Percentiles rank a stretch among this genome's conserved stretches.
Conservation (phyloP, 2,888 invertebrate species). For the Thyatira batis region DNA sequence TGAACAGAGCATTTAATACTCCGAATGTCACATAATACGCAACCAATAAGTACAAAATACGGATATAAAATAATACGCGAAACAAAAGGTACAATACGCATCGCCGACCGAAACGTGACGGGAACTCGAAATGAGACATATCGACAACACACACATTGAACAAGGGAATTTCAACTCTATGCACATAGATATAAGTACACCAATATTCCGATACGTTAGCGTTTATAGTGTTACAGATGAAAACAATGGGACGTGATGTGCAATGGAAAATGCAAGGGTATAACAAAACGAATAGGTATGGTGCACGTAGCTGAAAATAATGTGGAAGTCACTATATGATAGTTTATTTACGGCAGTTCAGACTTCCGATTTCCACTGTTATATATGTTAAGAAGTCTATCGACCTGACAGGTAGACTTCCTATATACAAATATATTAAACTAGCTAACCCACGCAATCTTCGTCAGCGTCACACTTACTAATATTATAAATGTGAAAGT, state of each 20-base stretch:
- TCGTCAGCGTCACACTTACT: too few relatives aligned
- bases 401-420: too few relatives aligned
- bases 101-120: constrained; percentile 63
- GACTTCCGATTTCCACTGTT: too few relatives aligned
- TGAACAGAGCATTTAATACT: constrained; percentile 50
- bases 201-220: constrained; percentile 8
- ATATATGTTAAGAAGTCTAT: too few relatives aligned
- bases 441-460: too few relatives aligned
- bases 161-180: constrained; percentile 43
- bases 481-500: too few relatives aligned
- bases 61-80: constrained; percentile 69
- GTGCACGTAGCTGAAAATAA: constrained; percentile 20
- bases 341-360: too few relatives aligned
- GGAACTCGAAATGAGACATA: constrained; percentile 61
- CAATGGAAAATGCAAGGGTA: constrained; percentile 35
- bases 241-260: constrained; percentile 64
- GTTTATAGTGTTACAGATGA: constrained; percentile 43
- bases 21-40: constrained; percentile 60
- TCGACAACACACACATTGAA: constrained; percentile 25
- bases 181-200: constrained; percentile 20
- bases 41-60: constrained; percentile 68
- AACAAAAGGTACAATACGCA: constrained; percentile 63
- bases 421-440: too few relatives aligned
- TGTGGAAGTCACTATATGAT: too few relatives aligned
- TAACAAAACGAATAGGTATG: constrained; percentile 48